Conservation (phyloP, 2,797 vertebrate species). For the Onychomys arenicola region DNA sequence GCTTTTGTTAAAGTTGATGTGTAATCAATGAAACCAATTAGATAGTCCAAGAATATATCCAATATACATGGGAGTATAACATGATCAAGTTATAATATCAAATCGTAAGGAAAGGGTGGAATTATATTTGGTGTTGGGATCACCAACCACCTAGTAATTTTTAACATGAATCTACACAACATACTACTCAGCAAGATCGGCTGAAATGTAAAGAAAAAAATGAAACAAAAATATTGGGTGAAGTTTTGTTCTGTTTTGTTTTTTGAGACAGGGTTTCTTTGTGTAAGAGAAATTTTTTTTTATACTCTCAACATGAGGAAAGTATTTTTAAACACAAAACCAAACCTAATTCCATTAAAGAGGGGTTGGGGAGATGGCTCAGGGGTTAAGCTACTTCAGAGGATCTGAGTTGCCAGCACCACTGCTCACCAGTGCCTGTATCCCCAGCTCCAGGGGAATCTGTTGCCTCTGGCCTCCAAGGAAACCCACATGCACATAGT, state of each 20-base stretch:
- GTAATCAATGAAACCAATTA: not conserved
- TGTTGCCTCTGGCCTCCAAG: not conserved
- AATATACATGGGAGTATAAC: constrained; percentile 10
- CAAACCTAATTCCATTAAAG: constrained; percentile 1
- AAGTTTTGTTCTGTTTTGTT: not conserved
- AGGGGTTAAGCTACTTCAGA: not conserved
- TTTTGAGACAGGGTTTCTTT: not conserved
- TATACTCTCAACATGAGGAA: constrained; percentile 3
- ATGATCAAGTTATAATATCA: constrained; percentile 28
- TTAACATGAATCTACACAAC: not conserved
- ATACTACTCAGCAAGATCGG: constrained; percentile 46
- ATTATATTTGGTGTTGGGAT: not conserved
- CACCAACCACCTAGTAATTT: constrained; percentile 43
- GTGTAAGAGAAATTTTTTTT: constrained; percentile 25
- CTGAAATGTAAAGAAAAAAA: constrained; percentile 20
- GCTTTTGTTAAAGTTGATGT: not conserved
- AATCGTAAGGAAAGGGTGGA: not conserved
- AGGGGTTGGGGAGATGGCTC: not conserved
- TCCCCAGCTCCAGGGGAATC: not conserved
- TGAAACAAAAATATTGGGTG: not conserved
- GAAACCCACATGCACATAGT: not conserved
- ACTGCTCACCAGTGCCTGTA: not conserved
- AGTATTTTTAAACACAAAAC: constrained; percentile 30
- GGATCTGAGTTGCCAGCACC: not conserved
- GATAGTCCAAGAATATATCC: not conserved